These are phyloP conservation scores for Drosophila melanica DNA, from an alignment of 1,140 invertebrate genomes.

Conservation along the genomic window DNA sequence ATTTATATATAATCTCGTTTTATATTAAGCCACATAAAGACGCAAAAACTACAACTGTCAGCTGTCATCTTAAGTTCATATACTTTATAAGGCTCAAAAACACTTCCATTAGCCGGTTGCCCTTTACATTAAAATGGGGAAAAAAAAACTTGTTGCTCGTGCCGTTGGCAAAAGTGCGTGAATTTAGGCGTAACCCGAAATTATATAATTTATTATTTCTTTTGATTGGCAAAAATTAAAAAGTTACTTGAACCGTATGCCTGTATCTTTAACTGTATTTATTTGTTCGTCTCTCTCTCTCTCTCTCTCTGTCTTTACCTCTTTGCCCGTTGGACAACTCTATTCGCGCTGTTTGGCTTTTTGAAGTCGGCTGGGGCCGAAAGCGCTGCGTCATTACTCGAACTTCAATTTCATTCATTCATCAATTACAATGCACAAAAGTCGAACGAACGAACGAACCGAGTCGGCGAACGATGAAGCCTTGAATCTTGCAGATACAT, in stretches of 20 bases:
- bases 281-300: not conserved
- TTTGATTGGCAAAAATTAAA: conserved; percentile 82
- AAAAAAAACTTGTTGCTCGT: conserved; percentile 23
- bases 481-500: conserved; percentile 70
- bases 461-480: conserved; percentile 47
- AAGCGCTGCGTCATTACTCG: conserved; percentile 77
- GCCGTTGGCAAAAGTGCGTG: conserved; percentile 61
- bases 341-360: conserved; percentile 53
- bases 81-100: conserved; percentile 1
- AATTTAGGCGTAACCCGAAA: conserved; percentile 71
- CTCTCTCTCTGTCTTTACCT: not conserved
- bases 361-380: conserved; percentile 40
- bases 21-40: not conserved
- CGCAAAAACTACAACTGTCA: not conserved
- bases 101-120: conserved; percentile 8
- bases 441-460: conserved; percentile 37
- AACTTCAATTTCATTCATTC: conserved; percentile 82
- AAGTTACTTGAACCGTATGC: conserved; percentile 46
- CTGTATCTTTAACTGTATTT: conserved; percentile 7
- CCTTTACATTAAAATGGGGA: not conserved
- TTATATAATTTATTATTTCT: conserved; percentile 81
- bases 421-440: conserved; percentile 81
- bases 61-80: not conserved
- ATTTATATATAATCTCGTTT: too few species aligned
- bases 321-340: conserved; percentile 50